Evolutionary conservation across 2,113 vertebrate genomes (phyloP).

Genomic region (Xiphorhynchus elegans): DNA sequence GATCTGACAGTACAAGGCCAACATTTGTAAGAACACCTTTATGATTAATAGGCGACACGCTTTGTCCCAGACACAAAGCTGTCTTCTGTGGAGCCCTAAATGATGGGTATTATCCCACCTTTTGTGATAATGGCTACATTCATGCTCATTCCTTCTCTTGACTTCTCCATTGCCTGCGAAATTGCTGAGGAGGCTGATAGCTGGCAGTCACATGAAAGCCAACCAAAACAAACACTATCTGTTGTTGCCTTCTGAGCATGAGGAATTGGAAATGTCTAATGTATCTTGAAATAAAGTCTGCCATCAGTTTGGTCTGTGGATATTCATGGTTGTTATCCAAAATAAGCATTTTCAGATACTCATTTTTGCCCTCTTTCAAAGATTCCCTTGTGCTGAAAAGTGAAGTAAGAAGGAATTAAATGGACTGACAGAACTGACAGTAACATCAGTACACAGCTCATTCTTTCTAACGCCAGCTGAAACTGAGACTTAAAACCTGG

Average conservation of each 20-base stretch:
- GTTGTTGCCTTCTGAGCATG: background rate
- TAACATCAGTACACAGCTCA: background rate
- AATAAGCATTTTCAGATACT: slow-evolving; percentile 36
- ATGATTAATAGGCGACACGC: accelerated
- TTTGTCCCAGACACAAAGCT: background rate
- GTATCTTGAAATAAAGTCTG: slow-evolving; percentile 16
- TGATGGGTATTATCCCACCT: background rate
- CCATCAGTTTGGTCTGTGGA: slow-evolving; percentile 38
- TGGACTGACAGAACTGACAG: background rate
- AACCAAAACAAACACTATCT: slow-evolving; percentile 26
- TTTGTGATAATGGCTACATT: background rate
- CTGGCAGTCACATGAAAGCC: background rate
- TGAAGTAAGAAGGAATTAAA: background rate
- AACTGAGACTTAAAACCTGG: background rate
- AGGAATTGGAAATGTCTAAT: slow-evolving; percentile 4
- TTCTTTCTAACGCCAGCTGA: background rate
- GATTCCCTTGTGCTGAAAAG: background rate
- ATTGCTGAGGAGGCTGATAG: background rate
- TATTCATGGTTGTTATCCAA: slow-evolving; percentile 29
- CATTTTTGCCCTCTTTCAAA: background rate
- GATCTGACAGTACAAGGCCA: background rate
- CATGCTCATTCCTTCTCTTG: background rate
- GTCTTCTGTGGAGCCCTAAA: background rate
- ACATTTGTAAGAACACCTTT: background rate
- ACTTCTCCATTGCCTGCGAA: background rate